phyloP scores from a whole-genome alignment of 2,113 vertebrate species.

The Sylvia atricapilla region DNA sequence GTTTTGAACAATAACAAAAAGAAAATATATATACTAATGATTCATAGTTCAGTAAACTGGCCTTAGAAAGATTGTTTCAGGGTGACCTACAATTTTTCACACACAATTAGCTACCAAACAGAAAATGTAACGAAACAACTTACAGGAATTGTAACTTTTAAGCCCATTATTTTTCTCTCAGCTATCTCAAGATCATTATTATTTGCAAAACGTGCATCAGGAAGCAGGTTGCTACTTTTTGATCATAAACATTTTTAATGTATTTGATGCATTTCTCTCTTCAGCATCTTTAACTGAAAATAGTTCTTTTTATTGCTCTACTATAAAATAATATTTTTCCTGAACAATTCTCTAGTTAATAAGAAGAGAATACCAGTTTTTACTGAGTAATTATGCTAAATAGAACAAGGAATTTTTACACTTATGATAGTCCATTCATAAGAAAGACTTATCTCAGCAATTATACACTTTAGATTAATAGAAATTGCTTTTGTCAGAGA shows the following conservation, averaged over 20 bases:
- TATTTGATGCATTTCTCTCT: not conserved
- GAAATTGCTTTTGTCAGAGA: not conserved
- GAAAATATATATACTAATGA: conserved; percentile 18
- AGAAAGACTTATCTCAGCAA: not conserved
- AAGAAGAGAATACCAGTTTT: not conserved
- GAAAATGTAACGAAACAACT: not conserved
- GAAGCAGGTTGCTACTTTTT: not conserved
- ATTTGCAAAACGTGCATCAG: not conserved
- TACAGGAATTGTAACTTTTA: not conserved
- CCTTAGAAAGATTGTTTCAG: not conserved
- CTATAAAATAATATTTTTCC: not conserved
- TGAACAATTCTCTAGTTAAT: not conserved
- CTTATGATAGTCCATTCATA: not conserved
- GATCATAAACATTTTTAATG: not conserved
- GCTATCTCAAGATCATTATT: conserved; percentile 1
- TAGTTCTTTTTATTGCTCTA: not conserved
- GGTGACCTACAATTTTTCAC: conserved; percentile 39
- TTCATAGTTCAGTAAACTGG: not conserved
- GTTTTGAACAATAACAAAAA: not conserved
- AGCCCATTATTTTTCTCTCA: conserved; percentile 32
- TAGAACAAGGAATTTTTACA: not conserved
- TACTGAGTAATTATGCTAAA: not conserved
- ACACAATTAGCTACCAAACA: conserved; percentile 14
- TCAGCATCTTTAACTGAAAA: not conserved
- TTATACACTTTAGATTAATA: not conserved